Evolutionary conservation across 2,113 vertebrate species (phyloP), one percentile per base, ranked within the genome.

Genomic region (Ptyas mucosa): DNA sequence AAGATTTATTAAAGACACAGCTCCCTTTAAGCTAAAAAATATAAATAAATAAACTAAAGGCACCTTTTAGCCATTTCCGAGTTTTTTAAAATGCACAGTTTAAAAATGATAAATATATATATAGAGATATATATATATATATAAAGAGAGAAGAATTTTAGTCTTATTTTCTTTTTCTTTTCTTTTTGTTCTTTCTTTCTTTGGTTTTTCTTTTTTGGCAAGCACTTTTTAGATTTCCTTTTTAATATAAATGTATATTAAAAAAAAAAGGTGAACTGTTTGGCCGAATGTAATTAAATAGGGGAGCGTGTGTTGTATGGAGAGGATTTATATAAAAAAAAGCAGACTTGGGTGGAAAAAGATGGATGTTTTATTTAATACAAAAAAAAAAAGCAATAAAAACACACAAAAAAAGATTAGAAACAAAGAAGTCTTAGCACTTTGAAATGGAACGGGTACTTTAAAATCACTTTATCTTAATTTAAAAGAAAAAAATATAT

Each of bases 351-450:
- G 75, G 89, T 92, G 55, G 89, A 69, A 90, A 58, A 91, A 88
- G 92, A 92, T 87, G 91, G 93, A 95, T 95, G 93, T 85, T 96
- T 97, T 95, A 93, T 95, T 95, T 94, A 93, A 75, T 94, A 94
- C 95, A 96, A 95, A 95, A 96, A 96, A 97, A 97, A 97, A 97
- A 97, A 97, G 96, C 96, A 97, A 97, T 97, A 97, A 97, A 95
- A 93, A 93, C 91, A 93, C 81, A 93, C 90, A 96, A 96, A 0
- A 51, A 64, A 95, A 94, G 90, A 92, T 95, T 92, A 89, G 90
- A 92, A 90, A 93, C 46, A 89, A 61, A 91, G 95, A 96, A 96
- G 95, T 96, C 96, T 97, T 91, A 96, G 97, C 97, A 97, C 97
- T 97, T 97, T 97, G 96, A 94, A 94, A 96, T 87, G 94, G 97